Evolutionary conservation across 1,140 invertebrate species (phyloP).

Genomic region (Danaus melanippus): DNA sequence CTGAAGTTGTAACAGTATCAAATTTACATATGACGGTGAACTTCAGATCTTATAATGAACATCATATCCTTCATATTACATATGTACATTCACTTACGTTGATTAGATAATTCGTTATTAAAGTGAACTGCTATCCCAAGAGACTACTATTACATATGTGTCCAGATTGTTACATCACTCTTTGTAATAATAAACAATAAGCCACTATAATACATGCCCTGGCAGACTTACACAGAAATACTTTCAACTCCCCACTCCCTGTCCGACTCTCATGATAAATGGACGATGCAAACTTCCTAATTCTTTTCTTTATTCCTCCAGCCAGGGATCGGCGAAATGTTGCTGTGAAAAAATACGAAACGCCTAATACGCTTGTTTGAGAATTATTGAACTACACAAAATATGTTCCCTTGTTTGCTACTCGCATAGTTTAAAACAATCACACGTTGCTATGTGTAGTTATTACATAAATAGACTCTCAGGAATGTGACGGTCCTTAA

Average conservation of each 20-base stretch:
- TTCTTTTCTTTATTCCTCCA: slow-evolving; percentile 39
- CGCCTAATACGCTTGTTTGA: no score
- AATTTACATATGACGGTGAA: slow-evolving; percentile 19
- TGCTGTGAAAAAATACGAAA: slow-evolving; percentile 48
- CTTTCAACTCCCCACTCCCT: slow-evolving; percentile 42
- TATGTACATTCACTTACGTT: no score
- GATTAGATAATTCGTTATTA: no score
- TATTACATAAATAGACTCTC: no score
- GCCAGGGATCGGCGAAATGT: slow-evolving; percentile 38
- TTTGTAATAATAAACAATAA: no score
- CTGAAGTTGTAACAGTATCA: slow-evolving; percentile 21
- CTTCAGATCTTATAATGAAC: neutral
- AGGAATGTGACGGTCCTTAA: no score
- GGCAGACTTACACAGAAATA: slow-evolving; percentile 54
- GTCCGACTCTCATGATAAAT: slow-evolving; percentile 57
- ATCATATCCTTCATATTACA: no score
- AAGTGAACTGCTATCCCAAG: no score
- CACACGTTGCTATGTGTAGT: no score
- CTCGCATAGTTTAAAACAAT: no score
- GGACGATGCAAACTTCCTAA: slow-evolving; percentile 34
- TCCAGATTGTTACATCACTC: neutral
- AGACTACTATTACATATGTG: neutral
- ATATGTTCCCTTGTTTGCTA: no score
- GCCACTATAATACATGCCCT: slow-evolving; percentile 23
- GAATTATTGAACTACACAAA: no score